Base-by-base conservation (phyloP, 2,888 invertebrate genomes). In the Linnaemya vulpina region DNA sequence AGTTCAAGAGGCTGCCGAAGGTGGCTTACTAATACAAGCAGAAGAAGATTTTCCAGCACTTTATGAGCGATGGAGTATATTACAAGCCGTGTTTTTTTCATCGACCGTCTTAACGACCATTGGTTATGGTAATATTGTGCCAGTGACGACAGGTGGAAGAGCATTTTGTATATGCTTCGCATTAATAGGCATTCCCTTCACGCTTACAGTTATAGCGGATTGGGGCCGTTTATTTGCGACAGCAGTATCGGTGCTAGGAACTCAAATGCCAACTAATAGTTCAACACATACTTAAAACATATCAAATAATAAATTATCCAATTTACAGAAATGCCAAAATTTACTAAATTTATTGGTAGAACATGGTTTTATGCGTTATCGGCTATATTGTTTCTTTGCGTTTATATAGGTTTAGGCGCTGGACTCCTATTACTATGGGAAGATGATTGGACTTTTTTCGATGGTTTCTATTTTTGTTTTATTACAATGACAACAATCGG, bases 401-500 rank as follows among this genome's bases (percentile, higher is more conserved):
- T 97, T 30, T 97, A 97, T 92, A 93, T 98, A 86, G 96, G 96
- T 1, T 95, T 96, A 10, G 98, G 98, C 0, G 97, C 97, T 0
- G 95, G 95, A 3, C 92, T 97, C 79, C 96, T 98, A 91, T 95
- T 96, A 90, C 94, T 96, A 88, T 97, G 97, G 96, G 97, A 97
- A 91, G 96, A 96, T 78, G 96, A 96, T 87, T 98, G 98, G 98
- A 95, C 94, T 20, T 98, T 98, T 92, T 97, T 97, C 90, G 97
- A 98, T 89, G 97, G 97, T 25, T 98, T 98, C 92, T 98, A 98
- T 93, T 98, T 98, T 91, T 98, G 98, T 90, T 98, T 98, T 92
- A 96, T 98, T 87, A 98, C 98, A 17, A 97, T 98, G 97, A 98
- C 98, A 0, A 98, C 98, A 15, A 97, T 98, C 88, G 98, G 98